Evolutionary conservation across 2,113 vertebrate genomes (phyloP).

Genomic region (Alces alces): DNA sequence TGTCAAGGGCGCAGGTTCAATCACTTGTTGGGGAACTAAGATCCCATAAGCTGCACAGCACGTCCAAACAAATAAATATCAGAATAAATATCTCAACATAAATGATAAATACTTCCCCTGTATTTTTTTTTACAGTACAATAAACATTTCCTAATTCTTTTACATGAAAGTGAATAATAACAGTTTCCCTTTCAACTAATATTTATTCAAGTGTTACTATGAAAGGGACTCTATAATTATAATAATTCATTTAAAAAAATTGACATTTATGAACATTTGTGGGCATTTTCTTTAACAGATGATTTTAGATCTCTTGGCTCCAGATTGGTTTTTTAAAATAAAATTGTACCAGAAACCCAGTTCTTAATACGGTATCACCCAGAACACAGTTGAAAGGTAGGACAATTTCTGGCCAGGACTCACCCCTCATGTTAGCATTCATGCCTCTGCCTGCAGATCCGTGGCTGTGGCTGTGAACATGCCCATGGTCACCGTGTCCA

Average conservation of each 20-base stretch:
- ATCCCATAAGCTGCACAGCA: not conserved
- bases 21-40: not conserved
- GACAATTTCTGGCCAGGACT: constrained; percentile 46
- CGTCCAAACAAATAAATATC: not conserved
- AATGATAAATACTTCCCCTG: not conserved
- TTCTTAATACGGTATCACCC: not conserved
- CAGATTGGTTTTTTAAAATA: not conserved
- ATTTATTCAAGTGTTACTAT: not conserved
- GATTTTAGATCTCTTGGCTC: not conserved
- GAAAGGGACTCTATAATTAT: not conserved
- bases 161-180: not conserved
- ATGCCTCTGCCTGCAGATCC: constrained; percentile 87
- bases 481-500: constrained; percentile 84
- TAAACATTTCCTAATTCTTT: not conserved
- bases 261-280: not conserved
- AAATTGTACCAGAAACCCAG: not conserved
- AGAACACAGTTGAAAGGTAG: not conserved
- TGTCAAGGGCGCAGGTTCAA: not conserved
- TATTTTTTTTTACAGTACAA: constrained; percentile 10
- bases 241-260: not conserved
- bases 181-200: constrained; percentile 1
- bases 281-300: not conserved
- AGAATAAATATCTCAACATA: not conserved
- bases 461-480: constrained; percentile 82
- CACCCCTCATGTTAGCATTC: constrained; percentile 99